Conservation (phyloP, 2,113 vertebrate species). For the Anseranas semipalmata region DNA sequence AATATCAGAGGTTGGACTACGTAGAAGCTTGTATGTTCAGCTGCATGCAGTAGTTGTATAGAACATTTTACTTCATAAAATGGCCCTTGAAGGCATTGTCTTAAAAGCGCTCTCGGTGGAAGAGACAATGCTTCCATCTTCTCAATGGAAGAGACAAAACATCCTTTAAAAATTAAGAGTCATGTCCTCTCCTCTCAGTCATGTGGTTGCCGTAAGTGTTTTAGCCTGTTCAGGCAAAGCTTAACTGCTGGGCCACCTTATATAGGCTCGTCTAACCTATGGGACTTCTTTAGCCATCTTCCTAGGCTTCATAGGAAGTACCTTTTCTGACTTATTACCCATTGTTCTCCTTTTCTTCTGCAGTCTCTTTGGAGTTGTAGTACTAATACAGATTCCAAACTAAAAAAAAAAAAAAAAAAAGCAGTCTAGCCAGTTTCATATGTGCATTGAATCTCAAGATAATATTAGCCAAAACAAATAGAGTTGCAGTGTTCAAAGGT, state of each 20-base stretch:
- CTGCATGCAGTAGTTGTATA: fast-evolving
- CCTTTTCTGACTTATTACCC: neutral
- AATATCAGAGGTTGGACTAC: neutral
- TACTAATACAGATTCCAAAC: neutral
- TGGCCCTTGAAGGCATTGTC: neutral
- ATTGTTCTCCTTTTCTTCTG: neutral
- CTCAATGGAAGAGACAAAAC: neutral
- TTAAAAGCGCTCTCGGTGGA: neutral
- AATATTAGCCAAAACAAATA: neutral
- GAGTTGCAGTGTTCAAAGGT: neutral
- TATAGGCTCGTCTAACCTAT: neutral
- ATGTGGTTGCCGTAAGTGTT: neutral
- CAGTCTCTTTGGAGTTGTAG: neutral
- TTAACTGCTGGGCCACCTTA: neutral
- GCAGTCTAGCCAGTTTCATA: neutral
- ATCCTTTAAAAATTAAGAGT: neutral
- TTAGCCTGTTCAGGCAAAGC: neutral
- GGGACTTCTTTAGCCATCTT: neutral
- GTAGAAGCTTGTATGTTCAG: neutral
- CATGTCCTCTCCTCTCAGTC: neutral
- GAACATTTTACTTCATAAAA: neutral
- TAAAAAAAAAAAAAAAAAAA: neutral
- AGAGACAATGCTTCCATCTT: neutral
- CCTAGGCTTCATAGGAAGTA: neutral
- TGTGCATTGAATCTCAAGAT: neutral